Evolutionary conservation across 2,888 invertebrate species (phyloP).

Genomic region (Malthinus seriepunctatus): DNA sequence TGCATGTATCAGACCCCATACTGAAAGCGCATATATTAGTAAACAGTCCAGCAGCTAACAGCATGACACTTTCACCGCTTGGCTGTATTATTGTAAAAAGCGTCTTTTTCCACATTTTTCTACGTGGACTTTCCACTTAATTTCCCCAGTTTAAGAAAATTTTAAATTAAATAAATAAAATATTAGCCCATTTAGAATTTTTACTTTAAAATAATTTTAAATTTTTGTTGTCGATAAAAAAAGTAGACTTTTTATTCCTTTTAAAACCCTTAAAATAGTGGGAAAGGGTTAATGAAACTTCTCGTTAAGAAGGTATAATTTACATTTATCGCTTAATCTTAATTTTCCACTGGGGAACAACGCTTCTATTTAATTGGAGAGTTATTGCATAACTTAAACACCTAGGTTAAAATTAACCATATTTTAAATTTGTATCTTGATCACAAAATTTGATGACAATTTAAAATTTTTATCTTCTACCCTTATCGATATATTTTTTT

Average conservation of each 20-base stretch:
- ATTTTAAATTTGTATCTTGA: slow-evolving; percentile 3
- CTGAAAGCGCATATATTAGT: slow-evolving; percentile 47
- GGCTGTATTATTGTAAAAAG: slow-evolving; percentile 4
- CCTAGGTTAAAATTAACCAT: slow-evolving; percentile 7
- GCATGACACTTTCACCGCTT: slow-evolving; percentile 7
- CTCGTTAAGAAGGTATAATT: slow-evolving; percentile 19
- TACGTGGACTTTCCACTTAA: too few species aligned
- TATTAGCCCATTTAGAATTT: too few species aligned
- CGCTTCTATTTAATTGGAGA: slow-evolving; percentile 14
- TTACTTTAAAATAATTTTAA: too few species aligned
- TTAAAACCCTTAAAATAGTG: slow-evolving; percentile 14
- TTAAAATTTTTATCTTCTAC: slow-evolving; percentile 1
- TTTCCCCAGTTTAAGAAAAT: too few species aligned
- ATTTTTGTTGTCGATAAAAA: too few species aligned
- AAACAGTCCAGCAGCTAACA: slow-evolving; percentile 27
- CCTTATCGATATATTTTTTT: background rate
- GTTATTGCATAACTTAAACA: slow-evolving; percentile 14
- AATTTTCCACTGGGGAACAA: slow-evolving; percentile 18
- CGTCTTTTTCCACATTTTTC: background rate
- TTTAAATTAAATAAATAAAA: too few species aligned
- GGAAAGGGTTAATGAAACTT: slow-evolving; percentile 21
- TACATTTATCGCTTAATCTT: slow-evolving; percentile 22
- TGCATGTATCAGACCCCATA: slow-evolving; percentile 45
- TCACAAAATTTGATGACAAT: slow-evolving; percentile 4
- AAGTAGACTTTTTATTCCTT: slow-evolving; percentile 1